Evolutionary conservation across 1,140 invertebrate genomes (phyloP).

Genomic region (Andrena cerasifolii): DNA sequence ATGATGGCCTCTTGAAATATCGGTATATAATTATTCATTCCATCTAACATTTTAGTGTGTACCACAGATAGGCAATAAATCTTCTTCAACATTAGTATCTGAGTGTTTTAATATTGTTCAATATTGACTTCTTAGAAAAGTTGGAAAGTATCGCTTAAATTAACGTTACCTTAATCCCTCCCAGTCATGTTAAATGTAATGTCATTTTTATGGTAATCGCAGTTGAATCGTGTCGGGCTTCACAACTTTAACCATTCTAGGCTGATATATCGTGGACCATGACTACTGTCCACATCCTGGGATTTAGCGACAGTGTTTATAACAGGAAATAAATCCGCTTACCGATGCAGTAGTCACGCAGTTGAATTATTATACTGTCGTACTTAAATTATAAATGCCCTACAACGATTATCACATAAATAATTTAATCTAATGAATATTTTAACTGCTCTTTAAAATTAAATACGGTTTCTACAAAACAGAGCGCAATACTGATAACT

Average conservation of each 20-base stretch:
- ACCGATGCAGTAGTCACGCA: neutral
- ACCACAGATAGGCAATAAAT: no score
- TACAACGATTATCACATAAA: neutral
- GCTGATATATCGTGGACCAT: constrained; percentile 9
- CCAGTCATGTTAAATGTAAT: neutral
- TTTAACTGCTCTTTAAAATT: no score
- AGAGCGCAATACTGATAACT: no score
- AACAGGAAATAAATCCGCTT: constrained; percentile 8
- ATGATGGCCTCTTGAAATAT: no score
- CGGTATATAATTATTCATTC: no score
- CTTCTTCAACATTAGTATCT: no score
- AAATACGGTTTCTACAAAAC: no score
- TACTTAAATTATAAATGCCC: neutral
- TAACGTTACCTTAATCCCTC: neutral
- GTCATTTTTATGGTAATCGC: constrained; percentile 13
- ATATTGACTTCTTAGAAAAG: neutral
- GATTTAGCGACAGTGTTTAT: constrained; percentile 4
- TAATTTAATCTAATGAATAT: neutral
- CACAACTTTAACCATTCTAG: neutral
- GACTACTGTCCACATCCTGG: constrained; percentile 16
- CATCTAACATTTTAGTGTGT: no score
- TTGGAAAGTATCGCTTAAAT: neutral
- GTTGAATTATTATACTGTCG: constrained; percentile 12
- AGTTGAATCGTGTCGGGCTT: neutral
- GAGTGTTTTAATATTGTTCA: neutral